Percentiles rank a stretch among this genome's conserved stretches.
Conservation (phyloP, 2,113 vertebrate species). For the Notiomystis cincta region DNA sequence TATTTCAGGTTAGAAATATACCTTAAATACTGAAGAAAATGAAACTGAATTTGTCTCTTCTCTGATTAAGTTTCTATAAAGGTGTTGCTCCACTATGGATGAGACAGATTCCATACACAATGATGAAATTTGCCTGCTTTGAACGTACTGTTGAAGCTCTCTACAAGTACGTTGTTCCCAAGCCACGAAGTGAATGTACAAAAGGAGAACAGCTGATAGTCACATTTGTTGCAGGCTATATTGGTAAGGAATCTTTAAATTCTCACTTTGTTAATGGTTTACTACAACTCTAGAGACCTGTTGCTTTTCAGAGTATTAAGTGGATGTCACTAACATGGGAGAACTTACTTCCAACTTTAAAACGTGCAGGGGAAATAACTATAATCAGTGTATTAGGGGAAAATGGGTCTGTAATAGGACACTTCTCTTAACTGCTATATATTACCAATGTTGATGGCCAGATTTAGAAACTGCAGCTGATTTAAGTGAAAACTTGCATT, state of each 20-base stretch:
- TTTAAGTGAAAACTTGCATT: background rate
- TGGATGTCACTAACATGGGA: background rate
- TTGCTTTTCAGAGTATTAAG: background rate
- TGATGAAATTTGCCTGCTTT: constrained; percentile 99
- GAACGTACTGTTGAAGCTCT: constrained; percentile 95
- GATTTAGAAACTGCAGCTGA: background rate
- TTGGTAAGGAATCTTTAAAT: constrained; percentile 80
- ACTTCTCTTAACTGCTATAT: background rate
- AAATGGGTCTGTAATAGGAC: background rate
- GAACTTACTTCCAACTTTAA: background rate
- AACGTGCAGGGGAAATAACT: background rate
- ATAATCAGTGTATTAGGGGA: background rate
- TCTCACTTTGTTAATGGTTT: background rate
- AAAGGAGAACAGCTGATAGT: constrained; percentile 92
- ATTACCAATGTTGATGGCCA: background rate
- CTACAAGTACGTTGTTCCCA: constrained; percentile 92
- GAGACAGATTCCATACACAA: constrained; percentile 99
- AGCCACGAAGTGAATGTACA: constrained; percentile 91
- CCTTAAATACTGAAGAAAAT: background rate
- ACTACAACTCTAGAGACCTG: background rate
- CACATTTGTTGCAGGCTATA: constrained; percentile 95
- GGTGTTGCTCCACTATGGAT: constrained; percentile 97
- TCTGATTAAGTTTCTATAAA: constrained; percentile 89
- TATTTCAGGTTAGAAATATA: background rate
- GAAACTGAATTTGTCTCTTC: background rate